Conservation (phyloP, 1,140 invertebrate genomes). For the Apocrypta bakeri region DNA sequence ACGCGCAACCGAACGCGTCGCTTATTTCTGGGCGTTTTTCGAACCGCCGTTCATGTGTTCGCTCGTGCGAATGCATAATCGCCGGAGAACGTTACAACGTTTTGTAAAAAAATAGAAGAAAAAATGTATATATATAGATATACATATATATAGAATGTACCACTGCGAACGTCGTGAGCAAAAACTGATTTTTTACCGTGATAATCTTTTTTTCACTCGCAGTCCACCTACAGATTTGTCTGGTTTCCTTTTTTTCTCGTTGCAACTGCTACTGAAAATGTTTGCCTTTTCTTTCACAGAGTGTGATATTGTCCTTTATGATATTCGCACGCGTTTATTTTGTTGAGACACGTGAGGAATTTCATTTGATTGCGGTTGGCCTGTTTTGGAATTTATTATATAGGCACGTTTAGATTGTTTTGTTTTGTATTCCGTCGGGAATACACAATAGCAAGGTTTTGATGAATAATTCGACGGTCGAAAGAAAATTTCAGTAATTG, state of each 20-base stretch:
- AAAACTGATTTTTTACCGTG: conserved; percentile 31
- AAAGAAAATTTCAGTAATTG: not conserved
- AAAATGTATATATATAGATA: too few relatives aligned
- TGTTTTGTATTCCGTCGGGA: not conserved
- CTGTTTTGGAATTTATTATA: not conserved
- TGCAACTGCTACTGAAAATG: not conserved
- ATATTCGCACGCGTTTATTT: not conserved
- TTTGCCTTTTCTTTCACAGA: conserved; percentile 2
- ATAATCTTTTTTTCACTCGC: not conserved
- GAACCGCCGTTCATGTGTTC: not conserved
- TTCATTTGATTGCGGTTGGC: not conserved
- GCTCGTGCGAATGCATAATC: conserved; percentile 35
- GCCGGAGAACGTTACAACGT: conserved; percentile 3
- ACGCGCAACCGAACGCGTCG: not conserved
- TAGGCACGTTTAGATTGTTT: not conserved
- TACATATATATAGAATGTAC: too few relatives aligned
- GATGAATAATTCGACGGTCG: not conserved
- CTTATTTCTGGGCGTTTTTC: not conserved
- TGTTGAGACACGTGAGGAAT: not conserved
- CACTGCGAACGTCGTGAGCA: not conserved
- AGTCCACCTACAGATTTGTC: not conserved
- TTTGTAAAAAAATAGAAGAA: conserved; percentile 10
- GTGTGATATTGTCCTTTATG: conserved; percentile 26
- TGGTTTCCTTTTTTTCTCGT: conserved; percentile 11
- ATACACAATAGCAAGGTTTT: not conserved